These are phyloP conservation scores for Champsocephalus gunnari DNA, from an alignment of 2,797 vertebrate genomes.

Conservation along the genomic window DNA sequence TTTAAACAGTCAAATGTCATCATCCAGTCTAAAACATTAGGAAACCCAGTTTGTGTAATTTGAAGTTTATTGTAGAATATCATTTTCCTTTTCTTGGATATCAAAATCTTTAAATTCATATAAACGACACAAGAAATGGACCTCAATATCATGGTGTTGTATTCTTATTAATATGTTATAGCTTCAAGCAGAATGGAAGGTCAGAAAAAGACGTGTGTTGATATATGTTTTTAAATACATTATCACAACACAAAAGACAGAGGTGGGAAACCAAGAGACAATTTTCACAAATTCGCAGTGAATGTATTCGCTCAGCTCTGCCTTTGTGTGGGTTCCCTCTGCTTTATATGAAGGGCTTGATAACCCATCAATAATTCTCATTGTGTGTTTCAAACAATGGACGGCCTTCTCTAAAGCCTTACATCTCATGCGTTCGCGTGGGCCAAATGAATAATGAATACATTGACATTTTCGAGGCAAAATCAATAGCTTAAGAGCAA, in stretches of 20 bases:
- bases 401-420: slow-evolving; percentile 49
- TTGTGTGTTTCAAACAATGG: slow-evolving; percentile 52
- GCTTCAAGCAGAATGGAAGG: not conserved
- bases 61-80: not conserved
- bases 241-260: not conserved
- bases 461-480: slow-evolving; percentile 81
- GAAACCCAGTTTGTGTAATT: not conserved
- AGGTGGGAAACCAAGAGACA: not conserved
- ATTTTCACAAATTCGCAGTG: not conserved
- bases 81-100: not conserved
- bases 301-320: slow-evolving; percentile 5
- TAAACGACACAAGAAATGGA: not conserved
- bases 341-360: slow-evolving; percentile 66
- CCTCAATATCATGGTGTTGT: not conserved
- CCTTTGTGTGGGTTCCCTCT: slow-evolving; percentile 40
- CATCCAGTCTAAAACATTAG: not conserved
- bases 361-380: slow-evolving; percentile 62
- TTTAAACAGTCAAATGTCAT: not conserved
- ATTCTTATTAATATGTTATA: not conserved
- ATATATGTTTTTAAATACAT: not conserved
- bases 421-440: slow-evolving; percentile 61
- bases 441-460: slow-evolving; percentile 80
- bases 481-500: slow-evolving; percentile 80
- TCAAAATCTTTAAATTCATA: not conserved
- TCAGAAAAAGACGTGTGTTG: not conserved